Conservation (phyloP, 2,888 invertebrate genomes). For the Conus canariensis region DNA sequence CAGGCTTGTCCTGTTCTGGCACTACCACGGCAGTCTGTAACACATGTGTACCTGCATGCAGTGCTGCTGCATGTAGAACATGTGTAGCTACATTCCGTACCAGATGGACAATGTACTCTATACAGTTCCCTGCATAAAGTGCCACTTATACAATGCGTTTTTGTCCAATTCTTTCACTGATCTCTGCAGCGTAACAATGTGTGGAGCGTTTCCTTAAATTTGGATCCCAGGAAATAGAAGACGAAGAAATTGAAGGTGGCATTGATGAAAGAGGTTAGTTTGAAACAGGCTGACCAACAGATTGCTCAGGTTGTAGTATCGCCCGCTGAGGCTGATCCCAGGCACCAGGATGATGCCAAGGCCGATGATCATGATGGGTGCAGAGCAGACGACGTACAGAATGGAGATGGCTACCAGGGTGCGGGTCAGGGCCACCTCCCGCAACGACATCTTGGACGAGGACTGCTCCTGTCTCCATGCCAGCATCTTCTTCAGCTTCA, state of each 20-base stretch:
- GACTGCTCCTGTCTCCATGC: not conserved
- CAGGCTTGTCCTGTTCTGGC: too few species aligned
- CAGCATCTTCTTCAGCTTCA: not conserved
- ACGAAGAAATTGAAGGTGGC: constrained; percentile 25
- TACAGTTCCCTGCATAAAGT: too few species aligned
- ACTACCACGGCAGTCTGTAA: too few species aligned
- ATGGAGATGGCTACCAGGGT: not conserved
- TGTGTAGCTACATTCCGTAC: too few species aligned
- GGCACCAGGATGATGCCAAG: not conserved
- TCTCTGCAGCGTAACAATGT: too few species aligned
- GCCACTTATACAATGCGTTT: too few species aligned
- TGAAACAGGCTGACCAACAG: not conserved
- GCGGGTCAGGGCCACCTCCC: constrained; percentile 22
- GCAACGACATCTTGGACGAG: not conserved
- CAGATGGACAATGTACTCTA: too few species aligned
- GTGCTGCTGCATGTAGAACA: too few species aligned
- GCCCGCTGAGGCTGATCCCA: not conserved
- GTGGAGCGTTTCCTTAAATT: not conserved
- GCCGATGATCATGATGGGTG: not conserved
- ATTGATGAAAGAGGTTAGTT: constrained; percentile 16
- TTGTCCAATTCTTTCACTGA: too few species aligned
- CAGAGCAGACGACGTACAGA: not conserved
- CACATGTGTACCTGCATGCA: too few species aligned
- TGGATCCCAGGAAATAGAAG: constrained; percentile 11
- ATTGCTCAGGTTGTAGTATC: not conserved